phyloP scores from a whole-genome alignment of 2,888 invertebrate genomes.

The Argyresthia goedartella region DNA sequence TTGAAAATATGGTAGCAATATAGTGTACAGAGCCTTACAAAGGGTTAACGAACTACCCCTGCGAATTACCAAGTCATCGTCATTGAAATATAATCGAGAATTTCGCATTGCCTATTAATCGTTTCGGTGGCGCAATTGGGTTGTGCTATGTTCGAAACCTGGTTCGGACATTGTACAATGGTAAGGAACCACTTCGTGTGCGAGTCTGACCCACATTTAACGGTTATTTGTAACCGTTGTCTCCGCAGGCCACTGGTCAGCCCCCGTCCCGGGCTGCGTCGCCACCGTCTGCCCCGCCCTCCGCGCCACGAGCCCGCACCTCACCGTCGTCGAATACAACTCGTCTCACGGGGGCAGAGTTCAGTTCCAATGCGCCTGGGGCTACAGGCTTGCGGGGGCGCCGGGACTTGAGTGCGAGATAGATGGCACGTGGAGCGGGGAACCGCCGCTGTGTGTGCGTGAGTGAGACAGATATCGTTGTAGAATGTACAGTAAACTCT shows the following conservation, averaged over 20 bases:
- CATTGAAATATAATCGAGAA: too few relatives aligned
- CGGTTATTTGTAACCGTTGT: not conserved
- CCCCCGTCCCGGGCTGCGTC: slow-evolving; percentile 79
- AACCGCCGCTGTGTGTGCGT: slow-evolving; percentile 83
- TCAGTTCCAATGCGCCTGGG: slow-evolving; percentile 87
- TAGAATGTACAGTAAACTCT: too few relatives aligned
- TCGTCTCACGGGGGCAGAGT: slow-evolving; percentile 85
- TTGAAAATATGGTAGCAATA: too few relatives aligned
- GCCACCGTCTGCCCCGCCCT: slow-evolving; percentile 84
- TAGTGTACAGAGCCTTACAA: too few relatives aligned
- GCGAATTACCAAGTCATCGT: too few relatives aligned
- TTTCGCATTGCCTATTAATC: too few relatives aligned
- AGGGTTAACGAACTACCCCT: too few relatives aligned
- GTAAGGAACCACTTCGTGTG: too few relatives aligned
- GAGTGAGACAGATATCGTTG: slow-evolving; percentile 25
- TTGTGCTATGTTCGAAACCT: too few relatives aligned
- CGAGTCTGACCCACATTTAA: not conserved
- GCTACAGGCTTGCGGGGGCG: slow-evolving; percentile 81
- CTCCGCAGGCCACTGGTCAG: slow-evolving; percentile 80
- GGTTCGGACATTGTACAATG: too few relatives aligned
- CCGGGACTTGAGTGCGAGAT: slow-evolving; percentile 85
- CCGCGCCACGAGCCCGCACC: slow-evolving; percentile 76
- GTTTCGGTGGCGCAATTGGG: too few relatives aligned
- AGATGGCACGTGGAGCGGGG: slow-evolving; percentile 84
- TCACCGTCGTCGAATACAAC: slow-evolving; percentile 83